These are phyloP conservation scores for Poeciliopsis paucimaculata DNA, from an alignment of 2,797 vertebrate genomes.

Conservation along the genomic window DNA sequence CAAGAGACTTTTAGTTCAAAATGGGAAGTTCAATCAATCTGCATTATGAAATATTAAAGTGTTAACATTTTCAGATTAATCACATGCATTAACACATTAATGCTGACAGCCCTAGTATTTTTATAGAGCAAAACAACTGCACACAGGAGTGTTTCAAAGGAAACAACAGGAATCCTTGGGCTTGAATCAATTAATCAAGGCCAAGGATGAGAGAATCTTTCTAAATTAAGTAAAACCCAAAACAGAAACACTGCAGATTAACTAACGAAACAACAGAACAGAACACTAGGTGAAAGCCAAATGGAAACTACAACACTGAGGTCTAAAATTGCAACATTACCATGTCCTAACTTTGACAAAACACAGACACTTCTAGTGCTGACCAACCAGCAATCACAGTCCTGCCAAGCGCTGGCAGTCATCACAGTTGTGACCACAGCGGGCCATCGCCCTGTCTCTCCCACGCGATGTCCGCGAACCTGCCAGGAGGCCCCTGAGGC, in stretches of 20 bases:
- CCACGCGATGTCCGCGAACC: constrained; percentile 55
- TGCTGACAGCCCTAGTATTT: neutral
- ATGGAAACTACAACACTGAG: constrained; percentile 23
- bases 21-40: too few relatives aligned
- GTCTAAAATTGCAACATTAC: constrained; percentile 56
- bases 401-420: constrained; percentile 51
- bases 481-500: constrained; percentile 61
- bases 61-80: too few relatives aligned
- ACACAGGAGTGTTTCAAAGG: constrained; percentile 8
- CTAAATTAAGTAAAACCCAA: constrained; percentile 24
- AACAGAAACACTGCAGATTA: constrained; percentile 23
- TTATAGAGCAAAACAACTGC: constrained; percentile 4
- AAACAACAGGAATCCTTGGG: constrained; percentile 7
- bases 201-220: constrained; percentile 23
- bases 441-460: constrained; percentile 59
- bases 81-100: too few relatives aligned
- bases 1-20: too few relatives aligned
- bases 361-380: constrained; percentile 50
- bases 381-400: constrained; percentile 52
- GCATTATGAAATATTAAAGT: too few relatives aligned
- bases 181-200: constrained; percentile 21
- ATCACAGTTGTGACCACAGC: constrained; percentile 55
- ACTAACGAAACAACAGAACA: constrained; percentile 36
- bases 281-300: constrained; percentile 30
- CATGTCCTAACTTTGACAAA: constrained; percentile 42